A percentile compares a stretch with the other conserved stretches of the same genome.
Conservation (phyloP, 2,113 vertebrate genomes). For the Nannospalax galili region DNA sequence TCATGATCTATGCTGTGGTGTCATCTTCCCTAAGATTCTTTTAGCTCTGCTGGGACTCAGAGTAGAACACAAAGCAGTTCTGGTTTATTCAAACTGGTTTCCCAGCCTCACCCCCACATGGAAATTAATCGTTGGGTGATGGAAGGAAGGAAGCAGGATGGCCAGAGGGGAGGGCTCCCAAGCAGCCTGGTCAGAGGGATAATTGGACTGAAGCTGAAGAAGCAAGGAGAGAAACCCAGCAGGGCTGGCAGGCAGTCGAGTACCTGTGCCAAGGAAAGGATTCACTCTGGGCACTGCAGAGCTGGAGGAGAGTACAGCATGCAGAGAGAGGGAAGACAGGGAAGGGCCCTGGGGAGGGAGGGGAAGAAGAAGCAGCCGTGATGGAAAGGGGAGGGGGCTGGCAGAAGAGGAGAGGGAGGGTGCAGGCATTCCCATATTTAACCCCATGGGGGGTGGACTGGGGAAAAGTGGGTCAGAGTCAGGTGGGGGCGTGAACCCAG, state of each 20-base stretch:
- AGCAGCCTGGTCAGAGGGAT: conserved; percentile 50
- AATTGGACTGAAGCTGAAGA: conserved; percentile 72
- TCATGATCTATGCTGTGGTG: conserved; percentile 74
- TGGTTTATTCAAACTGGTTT: conserved; percentile 6
- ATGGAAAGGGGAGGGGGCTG: not conserved
- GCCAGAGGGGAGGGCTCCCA: conserved; percentile 43
- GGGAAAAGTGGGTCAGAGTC: not conserved
- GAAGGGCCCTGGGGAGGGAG: not conserved
- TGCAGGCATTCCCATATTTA: not conserved
- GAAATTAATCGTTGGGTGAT: conserved; percentile 29
- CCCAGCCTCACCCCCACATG: conserved; percentile 50
- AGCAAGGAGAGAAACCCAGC: conserved; percentile 58
- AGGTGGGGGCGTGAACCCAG: not conserved
- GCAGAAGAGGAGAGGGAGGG: not conserved
- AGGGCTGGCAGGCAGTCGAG: conserved; percentile 39
- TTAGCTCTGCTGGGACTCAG: conserved; percentile 68
- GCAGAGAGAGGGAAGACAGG: conserved; percentile 46
- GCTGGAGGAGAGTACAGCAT: not conserved
- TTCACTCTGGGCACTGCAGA: conserved; percentile 20
- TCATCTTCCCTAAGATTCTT: conserved; percentile 60
- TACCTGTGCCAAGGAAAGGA: conserved; percentile 61
- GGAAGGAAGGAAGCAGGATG: conserved; percentile 36
- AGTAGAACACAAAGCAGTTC: not conserved
- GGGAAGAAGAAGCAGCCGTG: not conserved
- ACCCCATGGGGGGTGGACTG: not conserved